Percentiles rank a stretch among this genome's conserved stretches.
Conservation (phyloP, 2,797 vertebrate species). For the Myripristis murdjan region DNA sequence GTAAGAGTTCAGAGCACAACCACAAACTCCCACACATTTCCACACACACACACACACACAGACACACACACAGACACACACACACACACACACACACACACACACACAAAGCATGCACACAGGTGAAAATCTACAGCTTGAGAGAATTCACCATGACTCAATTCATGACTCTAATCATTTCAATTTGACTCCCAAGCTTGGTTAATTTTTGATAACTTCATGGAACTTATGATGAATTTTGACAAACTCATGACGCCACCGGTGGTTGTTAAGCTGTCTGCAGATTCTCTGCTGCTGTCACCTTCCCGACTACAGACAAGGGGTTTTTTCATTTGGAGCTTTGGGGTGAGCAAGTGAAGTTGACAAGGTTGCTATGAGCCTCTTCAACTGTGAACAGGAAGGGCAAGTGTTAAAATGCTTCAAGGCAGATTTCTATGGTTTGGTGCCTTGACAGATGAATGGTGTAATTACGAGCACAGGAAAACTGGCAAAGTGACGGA, state of each 20-base stretch:
- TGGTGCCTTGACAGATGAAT: conserved; percentile 54
- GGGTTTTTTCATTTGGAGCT: conserved; percentile 53
- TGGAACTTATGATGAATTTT: too few relatives aligned
- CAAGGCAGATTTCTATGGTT: conserved; percentile 46
- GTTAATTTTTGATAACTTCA: background rate
- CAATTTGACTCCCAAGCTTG: conserved; percentile 8
- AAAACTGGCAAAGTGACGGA: background rate
- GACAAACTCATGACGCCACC: background rate
- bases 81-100: conserved; percentile 13
- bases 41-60: conserved; percentile 10
- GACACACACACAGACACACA: background rate
- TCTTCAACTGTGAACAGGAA: conserved; percentile 66
- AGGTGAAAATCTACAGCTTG: background rate
- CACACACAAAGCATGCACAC: background rate
- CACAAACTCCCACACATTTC: conserved; percentile 19
- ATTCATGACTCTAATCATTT: conserved; percentile 20
- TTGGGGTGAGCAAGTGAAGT: conserved; percentile 40
- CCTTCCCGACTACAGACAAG: conserved; percentile 24
- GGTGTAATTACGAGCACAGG: conserved; percentile 33
- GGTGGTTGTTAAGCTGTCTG: conserved; percentile 15
- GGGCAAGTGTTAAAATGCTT: conserved; percentile 61
- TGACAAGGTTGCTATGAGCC: conserved; percentile 59
- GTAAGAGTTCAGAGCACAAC: conserved; percentile 37
- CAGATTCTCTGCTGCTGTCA: conserved; percentile 9
- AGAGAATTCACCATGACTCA: conserved; percentile 15